A percentile compares a stretch with the other conserved stretches of the same genome.
phyloP scores from a whole-genome alignment of 1,140 invertebrate genomes.

The Drosophila oshimai region DNA sequence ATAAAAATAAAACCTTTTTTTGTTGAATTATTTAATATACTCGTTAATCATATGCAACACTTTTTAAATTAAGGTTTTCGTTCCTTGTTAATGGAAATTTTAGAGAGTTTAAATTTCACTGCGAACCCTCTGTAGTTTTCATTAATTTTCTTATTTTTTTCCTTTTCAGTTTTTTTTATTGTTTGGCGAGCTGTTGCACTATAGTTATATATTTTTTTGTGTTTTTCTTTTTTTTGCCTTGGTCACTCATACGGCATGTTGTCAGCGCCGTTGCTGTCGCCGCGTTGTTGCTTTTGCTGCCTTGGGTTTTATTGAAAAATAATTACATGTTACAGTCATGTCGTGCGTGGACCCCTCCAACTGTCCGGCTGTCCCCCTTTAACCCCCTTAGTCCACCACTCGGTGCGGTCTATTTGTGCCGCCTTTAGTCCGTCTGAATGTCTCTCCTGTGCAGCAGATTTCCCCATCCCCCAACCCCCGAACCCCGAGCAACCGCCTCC shows the following conservation, averaged over 20 bases:
- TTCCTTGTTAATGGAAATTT: too few species aligned
- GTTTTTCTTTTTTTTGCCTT: constrained; percentile 30
- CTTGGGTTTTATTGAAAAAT: constrained; percentile 81
- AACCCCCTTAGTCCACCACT: constrained; percentile 26
- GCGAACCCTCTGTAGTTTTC: not conserved
- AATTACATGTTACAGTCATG: constrained; percentile 82
- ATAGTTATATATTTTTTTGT: constrained; percentile 15
- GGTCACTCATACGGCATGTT: constrained; percentile 73
- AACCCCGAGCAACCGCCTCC: constrained; percentile 1
- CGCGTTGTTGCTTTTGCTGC: constrained; percentile 56
- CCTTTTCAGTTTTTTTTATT: constrained; percentile 3
- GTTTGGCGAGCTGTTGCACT: not conserved
- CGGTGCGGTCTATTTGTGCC: constrained; percentile 71
- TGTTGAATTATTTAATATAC: too few species aligned
- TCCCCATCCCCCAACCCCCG: not conserved
- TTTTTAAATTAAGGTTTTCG: not conserved
- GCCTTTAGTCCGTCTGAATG: constrained; percentile 25
- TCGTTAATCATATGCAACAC: too few species aligned
- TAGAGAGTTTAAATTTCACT: not conserved
- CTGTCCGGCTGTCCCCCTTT: constrained; percentile 9
- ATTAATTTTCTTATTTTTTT: not conserved
- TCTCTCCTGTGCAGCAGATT: constrained; percentile 16
- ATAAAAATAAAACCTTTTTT: too few species aligned
- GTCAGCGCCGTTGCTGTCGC: constrained; percentile 50
- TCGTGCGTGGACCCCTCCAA: constrained; percentile 61